Conservation (phyloP, 2,113 vertebrate species). For the human (Homo sapiens) region DNA sequence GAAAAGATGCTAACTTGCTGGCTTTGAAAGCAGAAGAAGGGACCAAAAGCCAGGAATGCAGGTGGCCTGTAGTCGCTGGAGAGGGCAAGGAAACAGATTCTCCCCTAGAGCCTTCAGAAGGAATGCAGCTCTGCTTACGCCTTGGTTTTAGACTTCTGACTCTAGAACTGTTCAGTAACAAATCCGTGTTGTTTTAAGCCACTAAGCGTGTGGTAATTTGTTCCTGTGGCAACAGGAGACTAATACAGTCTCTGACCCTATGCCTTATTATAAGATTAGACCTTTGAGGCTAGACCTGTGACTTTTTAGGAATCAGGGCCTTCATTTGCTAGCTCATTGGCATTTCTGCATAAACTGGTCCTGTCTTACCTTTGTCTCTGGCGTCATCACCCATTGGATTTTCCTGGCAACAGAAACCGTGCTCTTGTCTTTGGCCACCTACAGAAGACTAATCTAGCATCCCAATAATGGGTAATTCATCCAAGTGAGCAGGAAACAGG, state of each 20-base stretch:
- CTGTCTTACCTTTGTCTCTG: constrained; percentile 41
- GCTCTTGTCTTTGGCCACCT: constrained; percentile 47
- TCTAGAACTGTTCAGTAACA: not conserved
- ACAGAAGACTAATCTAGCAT: constrained; percentile 51
- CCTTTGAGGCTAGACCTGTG: not conserved
- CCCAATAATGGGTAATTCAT: constrained; percentile 63
- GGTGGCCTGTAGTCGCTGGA: not conserved
- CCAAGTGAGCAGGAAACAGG: not conserved
- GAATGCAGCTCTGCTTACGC: not conserved
- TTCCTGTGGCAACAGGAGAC: not conserved
- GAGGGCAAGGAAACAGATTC: not conserved
- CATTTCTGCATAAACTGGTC: not conserved
- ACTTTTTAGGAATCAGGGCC: not conserved
- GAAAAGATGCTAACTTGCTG: not conserved
- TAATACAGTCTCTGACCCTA: not conserved
- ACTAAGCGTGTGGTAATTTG: not conserved
- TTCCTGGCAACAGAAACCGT: constrained; percentile 63
- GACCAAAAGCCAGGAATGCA: not conserved
- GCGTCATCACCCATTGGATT: constrained; percentile 66
- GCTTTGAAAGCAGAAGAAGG: not conserved
- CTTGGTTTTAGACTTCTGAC: not conserved
- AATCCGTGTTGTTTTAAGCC: not conserved
- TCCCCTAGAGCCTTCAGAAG: not conserved
- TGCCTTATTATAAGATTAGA: not conserved
- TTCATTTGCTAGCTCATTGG: not conserved